Evolutionary conservation across 2,797 vertebrate species (phyloP), one percentile per base, ranked within the genome.

Genomic region (Channallabes apus): DNA sequence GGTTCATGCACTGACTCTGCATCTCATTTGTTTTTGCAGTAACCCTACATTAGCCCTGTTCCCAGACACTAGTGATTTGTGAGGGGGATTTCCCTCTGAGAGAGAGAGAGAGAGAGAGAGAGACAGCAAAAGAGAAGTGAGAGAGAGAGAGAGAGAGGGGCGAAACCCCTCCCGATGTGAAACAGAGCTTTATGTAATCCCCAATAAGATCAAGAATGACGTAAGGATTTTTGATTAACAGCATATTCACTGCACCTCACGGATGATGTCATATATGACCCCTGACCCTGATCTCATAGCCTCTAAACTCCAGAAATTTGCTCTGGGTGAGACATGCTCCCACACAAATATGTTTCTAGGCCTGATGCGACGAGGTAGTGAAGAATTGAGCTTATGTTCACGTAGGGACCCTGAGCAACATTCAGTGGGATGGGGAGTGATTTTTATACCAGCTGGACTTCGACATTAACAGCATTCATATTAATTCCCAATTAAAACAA

Each of bases 151-250:
- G 51, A 69, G 67, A 84, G 62, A 68, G 73, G 69, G 64, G 68
- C 51, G 51, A 46, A 65, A 71, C 18, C 54, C 65, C 56, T 80
- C 78, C 59, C 61, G n/a, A 59, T 46, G 78, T n/a, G n/a, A 80
- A 84, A 22, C 58, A 41, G 71, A 59, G 61, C 79, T 88, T 87
- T 83, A 38, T 62, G 79, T 87, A 83, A 90, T 71, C 59, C 82
- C 38, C 24, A 62, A 67, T 83, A 59, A 85, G 79, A 84, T 82
- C 46, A 84, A 41, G 85, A 35, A 88, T 89, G 78, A 89, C 88
- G 76, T 89, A 83, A 90, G 79, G 83, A 83, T 84, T 82, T 88
- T 83, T 90, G 87, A 91, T 90, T 84, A 89, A 88, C 80, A 87
- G 67, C 46, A 78, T 86, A 85, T 89, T 46, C 76, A 64, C 84